These are phyloP conservation scores for Lethocerus indicus DNA, from an alignment of 1,140 invertebrate genomes.

Conservation along the genomic window DNA sequence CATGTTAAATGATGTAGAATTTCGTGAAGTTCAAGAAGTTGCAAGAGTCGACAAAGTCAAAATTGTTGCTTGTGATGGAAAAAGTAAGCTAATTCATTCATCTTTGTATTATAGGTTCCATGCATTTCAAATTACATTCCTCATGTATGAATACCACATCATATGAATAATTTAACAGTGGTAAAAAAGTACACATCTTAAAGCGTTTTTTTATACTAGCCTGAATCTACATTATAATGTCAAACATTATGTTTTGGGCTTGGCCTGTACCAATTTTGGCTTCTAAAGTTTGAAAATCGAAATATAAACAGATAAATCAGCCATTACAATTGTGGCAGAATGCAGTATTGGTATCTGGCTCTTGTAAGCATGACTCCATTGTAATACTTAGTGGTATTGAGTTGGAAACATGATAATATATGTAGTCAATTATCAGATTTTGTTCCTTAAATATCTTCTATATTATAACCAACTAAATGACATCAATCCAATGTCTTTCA, in stretches of 20 bases:
- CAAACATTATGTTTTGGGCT: background rate
- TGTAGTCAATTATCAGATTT: too few species aligned
- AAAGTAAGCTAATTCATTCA: conserved; percentile 45
- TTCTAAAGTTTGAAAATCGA: too few species aligned
- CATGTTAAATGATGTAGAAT: conserved; percentile 95
- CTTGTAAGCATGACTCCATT: too few species aligned
- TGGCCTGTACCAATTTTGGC: background rate
- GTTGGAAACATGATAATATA: too few species aligned
- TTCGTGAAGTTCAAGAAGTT: conserved; percentile 87
- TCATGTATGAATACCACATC: background rate
- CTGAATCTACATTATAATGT: background rate
- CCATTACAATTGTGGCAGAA: too few species aligned
- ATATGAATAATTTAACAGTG: background rate
- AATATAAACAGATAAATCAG: too few species aligned
- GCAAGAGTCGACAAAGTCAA: conserved; percentile 95
- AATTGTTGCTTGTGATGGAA: conserved; percentile 98
- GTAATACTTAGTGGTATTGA: too few species aligned
- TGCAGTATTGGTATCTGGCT: too few species aligned
- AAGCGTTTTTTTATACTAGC: background rate
- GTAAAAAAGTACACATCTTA: background rate
- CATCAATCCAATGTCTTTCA: too few species aligned
- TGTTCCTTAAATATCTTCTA: too few species aligned
- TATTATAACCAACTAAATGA: too few species aligned
- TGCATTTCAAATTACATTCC: background rate
- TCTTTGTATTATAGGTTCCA: background rate